phyloP scores from a whole-genome alignment of 2,113 vertebrate genomes.

The Smithornis capensis region DNA sequence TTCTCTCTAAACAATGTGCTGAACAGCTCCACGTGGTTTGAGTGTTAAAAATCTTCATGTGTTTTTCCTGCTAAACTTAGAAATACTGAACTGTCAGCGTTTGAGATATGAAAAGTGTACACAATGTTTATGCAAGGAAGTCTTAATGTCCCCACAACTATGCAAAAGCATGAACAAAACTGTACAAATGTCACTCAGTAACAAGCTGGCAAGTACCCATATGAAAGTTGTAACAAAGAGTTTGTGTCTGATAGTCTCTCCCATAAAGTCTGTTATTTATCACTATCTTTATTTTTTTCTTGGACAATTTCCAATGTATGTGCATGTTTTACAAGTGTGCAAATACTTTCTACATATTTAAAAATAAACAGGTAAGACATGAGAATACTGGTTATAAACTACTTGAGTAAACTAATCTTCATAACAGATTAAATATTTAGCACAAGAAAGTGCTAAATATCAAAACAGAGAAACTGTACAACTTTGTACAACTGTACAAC shows the following conservation, averaged over 20 bases:
- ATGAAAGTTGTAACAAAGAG: not conserved
- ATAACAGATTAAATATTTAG: not conserved
- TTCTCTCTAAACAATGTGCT: not conserved
- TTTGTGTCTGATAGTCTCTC: not conserved
- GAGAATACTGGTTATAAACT: not conserved
- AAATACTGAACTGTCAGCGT: not conserved
- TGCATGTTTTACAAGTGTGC: not conserved
- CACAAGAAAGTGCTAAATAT: not conserved
- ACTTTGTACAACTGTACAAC: not conserved
- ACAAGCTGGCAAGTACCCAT: not conserved
- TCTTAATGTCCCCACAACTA: not conserved
- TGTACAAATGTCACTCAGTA: not conserved
- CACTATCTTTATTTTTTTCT: not conserved
- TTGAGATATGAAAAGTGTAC: not conserved
- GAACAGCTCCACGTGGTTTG: not conserved
- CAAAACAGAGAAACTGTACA: not conserved
- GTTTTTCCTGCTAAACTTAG: not conserved
- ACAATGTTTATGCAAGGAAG: constrained; percentile 7
- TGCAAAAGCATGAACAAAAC: not conserved
- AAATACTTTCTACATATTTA: not conserved
- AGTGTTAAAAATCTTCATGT: not conserved
- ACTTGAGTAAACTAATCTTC: not conserved
- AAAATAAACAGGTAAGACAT: not conserved
- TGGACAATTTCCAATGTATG: not conserved
- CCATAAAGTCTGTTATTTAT: not conserved